phyloP scores from a whole-genome alignment of 1,140 invertebrate species.

The Apis cerana region DNA sequence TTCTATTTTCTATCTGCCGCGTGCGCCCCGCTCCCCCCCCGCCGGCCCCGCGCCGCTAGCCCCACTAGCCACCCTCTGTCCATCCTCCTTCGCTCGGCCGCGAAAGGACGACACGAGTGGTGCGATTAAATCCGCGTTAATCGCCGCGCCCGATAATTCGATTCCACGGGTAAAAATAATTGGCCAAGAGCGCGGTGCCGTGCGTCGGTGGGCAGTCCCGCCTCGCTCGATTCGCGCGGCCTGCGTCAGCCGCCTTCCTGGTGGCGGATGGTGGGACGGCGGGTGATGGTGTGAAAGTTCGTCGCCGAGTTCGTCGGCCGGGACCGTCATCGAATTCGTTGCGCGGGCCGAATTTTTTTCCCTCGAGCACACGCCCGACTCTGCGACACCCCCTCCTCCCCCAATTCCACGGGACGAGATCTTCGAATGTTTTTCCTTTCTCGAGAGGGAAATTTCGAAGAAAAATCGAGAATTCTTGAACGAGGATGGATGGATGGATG shows the following conservation, averaged over 20 bases:
- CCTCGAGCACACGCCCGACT: not conserved
- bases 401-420: too few species aligned
- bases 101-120: conserved; percentile 52
- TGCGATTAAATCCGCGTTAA: conserved; percentile 78
- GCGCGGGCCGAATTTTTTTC: conserved; percentile 20
- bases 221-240: conserved; percentile 32
- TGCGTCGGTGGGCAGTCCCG: conserved; percentile 50
- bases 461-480: conserved; percentile 4
- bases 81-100: not conserved
- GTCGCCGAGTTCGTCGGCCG: conserved; percentile 13
- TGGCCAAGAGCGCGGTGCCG: conserved; percentile 54
- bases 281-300: conserved; percentile 8
- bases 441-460: conserved; percentile 50
- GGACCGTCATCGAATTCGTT: not conserved
- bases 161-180: conserved; percentile 73
- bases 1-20: conserved; percentile 9
- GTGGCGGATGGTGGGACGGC: conserved; percentile 24
- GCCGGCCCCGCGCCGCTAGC: too few species aligned
- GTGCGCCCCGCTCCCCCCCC: not conserved
- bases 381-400: too few species aligned
- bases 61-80: not conserved
- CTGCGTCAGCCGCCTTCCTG: conserved; percentile 4
- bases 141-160: conserved; percentile 71
- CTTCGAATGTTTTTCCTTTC: too few species aligned
- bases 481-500: too few species aligned